phyloP scores from a whole-genome alignment of 1,140 invertebrate genomes.

The Bacillus rossius region DNA sequence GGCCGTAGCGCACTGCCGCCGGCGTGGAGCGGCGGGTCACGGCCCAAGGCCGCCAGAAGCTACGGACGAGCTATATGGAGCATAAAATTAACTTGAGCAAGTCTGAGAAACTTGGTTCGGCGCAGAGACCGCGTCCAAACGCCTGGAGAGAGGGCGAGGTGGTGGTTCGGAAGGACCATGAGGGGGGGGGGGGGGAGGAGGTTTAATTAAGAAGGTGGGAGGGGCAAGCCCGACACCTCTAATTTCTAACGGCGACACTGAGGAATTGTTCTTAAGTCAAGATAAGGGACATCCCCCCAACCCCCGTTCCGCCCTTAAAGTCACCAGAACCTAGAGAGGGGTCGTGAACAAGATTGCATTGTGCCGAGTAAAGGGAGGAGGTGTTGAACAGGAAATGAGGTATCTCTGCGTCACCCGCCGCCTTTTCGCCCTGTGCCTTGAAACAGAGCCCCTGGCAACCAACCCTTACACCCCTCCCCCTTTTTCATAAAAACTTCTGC shows the following conservation, averaged over 20 bases:
- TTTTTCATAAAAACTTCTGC: too few relatives aligned
- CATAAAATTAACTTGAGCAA: too few relatives aligned
- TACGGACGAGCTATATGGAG: too few relatives aligned
- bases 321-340: not conserved
- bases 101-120: too few relatives aligned
- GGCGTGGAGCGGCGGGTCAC: too few relatives aligned
- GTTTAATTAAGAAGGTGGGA: conserved; percentile 14
- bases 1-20: too few relatives aligned
- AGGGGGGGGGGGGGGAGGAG: not conserved
- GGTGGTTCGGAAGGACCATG: not conserved
- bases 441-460: too few relatives aligned
- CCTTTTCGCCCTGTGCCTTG: not conserved
- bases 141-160: too few relatives aligned
- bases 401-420: conserved; percentile 2
- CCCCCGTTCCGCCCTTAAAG: too few relatives aligned
- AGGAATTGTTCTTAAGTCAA: conserved; percentile 16
- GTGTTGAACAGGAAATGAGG: conserved; percentile 15
- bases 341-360: conserved; percentile 8
- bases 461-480: too few relatives aligned
- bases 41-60: too few relatives aligned
- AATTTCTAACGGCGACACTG: conserved; percentile 13
- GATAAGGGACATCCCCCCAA: conserved; percentile 9
- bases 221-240: conserved; percentile 11
- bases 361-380: conserved; percentile 2
- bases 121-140: too few relatives aligned